Percentiles rank a stretch among this genome's conserved stretches.
Conservation (phyloP, 2,113 vertebrate species). For the Elaphurus davidianus region DNA sequence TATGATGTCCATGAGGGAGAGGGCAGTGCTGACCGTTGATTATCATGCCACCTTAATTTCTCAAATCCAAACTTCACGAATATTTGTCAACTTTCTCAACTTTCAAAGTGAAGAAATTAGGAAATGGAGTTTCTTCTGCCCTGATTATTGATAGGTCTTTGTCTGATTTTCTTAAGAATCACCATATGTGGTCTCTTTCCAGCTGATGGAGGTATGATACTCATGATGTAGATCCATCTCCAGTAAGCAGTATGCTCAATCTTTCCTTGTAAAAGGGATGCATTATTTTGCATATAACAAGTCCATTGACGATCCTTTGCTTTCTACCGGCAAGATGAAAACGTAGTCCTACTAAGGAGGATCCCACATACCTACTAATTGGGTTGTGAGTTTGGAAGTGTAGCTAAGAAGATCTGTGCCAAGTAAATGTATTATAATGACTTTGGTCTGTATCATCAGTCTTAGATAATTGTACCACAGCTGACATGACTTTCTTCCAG, state of each 20-base stretch:
- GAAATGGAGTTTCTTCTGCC: background rate
- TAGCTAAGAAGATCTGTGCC: background rate
- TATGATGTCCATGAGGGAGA: background rate
- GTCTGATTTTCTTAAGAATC: background rate
- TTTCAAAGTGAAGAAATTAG: background rate
- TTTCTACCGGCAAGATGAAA: background rate
- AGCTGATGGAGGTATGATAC: background rate
- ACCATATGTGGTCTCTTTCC: background rate
- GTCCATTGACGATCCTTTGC: background rate
- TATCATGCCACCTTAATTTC: background rate
- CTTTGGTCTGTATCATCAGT: conserved; percentile 43
- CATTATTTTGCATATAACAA: background rate
- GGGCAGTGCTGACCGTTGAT: fast-evolving
- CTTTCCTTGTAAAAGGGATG: background rate
- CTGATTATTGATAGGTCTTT: background rate
- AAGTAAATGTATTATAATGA: conserved; percentile 32
- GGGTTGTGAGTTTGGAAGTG: background rate
- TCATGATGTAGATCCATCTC: background rate
- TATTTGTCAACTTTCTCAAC: background rate
- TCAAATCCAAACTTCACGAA: background rate
- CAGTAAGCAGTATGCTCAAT: background rate
- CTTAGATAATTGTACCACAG: conserved; percentile 63
- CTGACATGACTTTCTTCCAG: conserved; percentile 67
- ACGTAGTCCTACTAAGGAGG: background rate
- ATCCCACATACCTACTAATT: background rate